A percentile compares a stretch with the other conserved stretches of the same genome.
Evolutionary conservation across 2,888 invertebrate species (phyloP).

Genomic region (Prosapia bicincta): DNA sequence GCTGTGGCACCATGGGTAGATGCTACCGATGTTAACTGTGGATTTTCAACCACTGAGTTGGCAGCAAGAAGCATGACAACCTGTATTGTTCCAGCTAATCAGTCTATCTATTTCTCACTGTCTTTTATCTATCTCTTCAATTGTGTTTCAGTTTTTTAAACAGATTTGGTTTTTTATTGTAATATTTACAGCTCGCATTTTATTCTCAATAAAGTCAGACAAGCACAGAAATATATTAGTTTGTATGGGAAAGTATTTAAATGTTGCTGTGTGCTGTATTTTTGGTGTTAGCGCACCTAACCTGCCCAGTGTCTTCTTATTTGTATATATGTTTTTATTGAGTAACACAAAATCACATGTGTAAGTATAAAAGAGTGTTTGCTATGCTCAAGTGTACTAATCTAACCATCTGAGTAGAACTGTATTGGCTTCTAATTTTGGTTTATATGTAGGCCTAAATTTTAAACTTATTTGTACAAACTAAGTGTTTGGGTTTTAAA

Average conservation of each 20-base stretch:
- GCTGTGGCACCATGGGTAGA: constrained; percentile 13
- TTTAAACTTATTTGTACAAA: background rate
- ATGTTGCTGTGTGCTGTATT: background rate
- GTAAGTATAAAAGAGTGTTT: background rate
- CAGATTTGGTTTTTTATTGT: background rate
- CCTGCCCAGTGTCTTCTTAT: background rate
- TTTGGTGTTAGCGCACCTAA: background rate
- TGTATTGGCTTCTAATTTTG: background rate
- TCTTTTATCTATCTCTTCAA: constrained; percentile 21
- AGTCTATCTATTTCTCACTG: constrained; percentile 20
- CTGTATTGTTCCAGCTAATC: background rate
- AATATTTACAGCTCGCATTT: background rate
- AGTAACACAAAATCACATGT: background rate
- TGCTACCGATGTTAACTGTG: background rate
- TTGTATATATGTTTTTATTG: background rate
- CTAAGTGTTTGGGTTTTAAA: background rate
- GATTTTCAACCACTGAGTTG: background rate
- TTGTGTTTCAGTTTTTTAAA: constrained; percentile 18
- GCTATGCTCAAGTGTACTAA: background rate
- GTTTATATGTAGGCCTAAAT: background rate
- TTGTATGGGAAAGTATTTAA: background rate
- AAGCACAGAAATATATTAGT: constrained; percentile 2
- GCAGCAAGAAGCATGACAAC: constrained; percentile 2
- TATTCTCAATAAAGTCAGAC: background rate
- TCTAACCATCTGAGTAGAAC: background rate